Percentiles rank a stretch among this genome's conserved stretches.
These are phyloP conservation scores for Melieria omissa DNA, from an alignment of 2,888 invertebrate genomes.

Conservation along the genomic window DNA sequence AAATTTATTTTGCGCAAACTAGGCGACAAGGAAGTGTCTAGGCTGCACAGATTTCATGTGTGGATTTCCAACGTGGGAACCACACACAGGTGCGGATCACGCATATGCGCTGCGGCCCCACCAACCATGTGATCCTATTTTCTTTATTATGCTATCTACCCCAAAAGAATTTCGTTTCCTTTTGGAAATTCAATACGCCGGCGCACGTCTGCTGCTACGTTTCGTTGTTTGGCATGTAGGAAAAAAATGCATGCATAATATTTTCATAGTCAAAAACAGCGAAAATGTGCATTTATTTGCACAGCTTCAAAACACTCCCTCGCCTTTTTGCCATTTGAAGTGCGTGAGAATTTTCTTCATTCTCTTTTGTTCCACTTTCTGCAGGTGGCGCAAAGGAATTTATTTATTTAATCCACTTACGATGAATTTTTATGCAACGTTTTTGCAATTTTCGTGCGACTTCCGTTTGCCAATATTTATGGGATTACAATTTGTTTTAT, in stretches of 20 bases:
- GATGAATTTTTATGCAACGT: slow-evolving; percentile 11
- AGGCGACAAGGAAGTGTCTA: no score
- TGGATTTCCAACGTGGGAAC: slow-evolving; percentile 20
- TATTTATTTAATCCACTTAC: slow-evolving; percentile 15
- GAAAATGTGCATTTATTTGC: slow-evolving; percentile 20
- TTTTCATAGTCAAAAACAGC: background rate
- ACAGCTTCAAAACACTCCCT: background rate
- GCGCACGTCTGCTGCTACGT: background rate
- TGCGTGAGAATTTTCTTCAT: slow-evolving; percentile 3
- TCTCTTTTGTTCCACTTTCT: slow-evolving; percentile 14
- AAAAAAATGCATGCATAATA: no score
- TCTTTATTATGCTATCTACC: background rate
- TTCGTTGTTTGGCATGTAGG: background rate
- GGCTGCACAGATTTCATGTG: background rate
- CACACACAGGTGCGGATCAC: slow-evolving; percentile 22
- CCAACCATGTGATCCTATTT: background rate
- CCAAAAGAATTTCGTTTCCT: slow-evolving; percentile 11
- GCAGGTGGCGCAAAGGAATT: slow-evolving; percentile 8
- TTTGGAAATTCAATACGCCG: slow-evolving; percentile 15
- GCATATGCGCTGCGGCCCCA: background rate
- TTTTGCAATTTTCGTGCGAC: background rate
- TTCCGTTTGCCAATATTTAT: background rate
- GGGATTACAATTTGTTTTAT: background rate
- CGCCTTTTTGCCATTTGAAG: no score
- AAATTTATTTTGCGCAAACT: no score